phyloP scores from a whole-genome alignment of 2,888 invertebrate genomes.

The Sialis fuliginosa region DNA sequence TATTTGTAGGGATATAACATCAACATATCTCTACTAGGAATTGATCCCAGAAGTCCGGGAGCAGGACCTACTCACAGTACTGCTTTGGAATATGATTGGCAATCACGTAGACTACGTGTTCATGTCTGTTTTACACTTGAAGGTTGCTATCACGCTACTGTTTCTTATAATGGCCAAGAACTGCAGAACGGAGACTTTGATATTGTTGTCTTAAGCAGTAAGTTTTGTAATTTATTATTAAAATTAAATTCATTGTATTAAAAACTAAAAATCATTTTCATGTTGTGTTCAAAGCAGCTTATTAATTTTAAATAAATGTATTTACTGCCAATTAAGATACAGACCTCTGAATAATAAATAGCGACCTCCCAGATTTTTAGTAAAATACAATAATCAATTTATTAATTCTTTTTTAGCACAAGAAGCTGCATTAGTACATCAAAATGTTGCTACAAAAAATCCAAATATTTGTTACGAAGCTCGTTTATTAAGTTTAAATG shows the following conservation, averaged over 20 bases:
- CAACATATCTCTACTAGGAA: slow-evolving; percentile 40
- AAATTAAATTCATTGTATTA: too few relatives aligned
- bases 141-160: slow-evolving; percentile 66
- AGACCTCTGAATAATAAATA: too few relatives aligned
- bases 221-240: slow-evolving; percentile 19
- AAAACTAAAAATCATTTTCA: too few relatives aligned
- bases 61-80: slow-evolving; percentile 23
- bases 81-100: slow-evolving; percentile 55
- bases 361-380: too few relatives aligned
- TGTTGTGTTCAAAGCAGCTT: too few relatives aligned
- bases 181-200: slow-evolving; percentile 83
- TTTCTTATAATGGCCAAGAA: slow-evolving; percentile 54
- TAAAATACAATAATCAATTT: not conserved
- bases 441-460: slow-evolving; percentile 69
- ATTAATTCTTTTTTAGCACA: slow-evolving; percentile 31
- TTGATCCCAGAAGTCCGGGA: slow-evolving; percentile 16
- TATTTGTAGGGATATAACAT: slow-evolving; percentile 41
- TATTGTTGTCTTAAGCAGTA: slow-evolving; percentile 77
- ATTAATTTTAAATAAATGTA: too few relatives aligned
- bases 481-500: slow-evolving; percentile 42
- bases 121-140: slow-evolving; percentile 61
- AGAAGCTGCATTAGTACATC: slow-evolving; percentile 70
- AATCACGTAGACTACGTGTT: slow-evolving; percentile 59
- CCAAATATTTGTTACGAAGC: slow-evolving; percentile 80
- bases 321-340: too few relatives aligned